Percentiles rank a stretch among this genome's conserved stretches.
phyloP scores from a whole-genome alignment of 2,888 invertebrate genomes.

The Callinectes sapidus region DNA sequence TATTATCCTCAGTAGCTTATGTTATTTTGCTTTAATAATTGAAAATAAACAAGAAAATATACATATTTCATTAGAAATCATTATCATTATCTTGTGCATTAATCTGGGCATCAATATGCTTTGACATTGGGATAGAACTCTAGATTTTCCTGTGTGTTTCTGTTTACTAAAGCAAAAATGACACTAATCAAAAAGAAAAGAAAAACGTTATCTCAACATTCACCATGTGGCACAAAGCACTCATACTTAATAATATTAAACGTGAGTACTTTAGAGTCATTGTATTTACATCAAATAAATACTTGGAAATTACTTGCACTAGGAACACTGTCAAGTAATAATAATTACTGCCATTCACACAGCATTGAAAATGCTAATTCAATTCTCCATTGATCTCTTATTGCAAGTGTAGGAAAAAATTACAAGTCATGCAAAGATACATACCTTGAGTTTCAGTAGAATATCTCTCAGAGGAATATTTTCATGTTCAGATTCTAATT shows the following conservation, averaged over 20 bases:
- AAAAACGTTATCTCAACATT: neutral
- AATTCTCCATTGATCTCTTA: neutral
- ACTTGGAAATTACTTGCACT: neutral
- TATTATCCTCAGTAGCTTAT: neutral
- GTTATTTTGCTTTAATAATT: too few species aligned
- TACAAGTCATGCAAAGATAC: neutral
- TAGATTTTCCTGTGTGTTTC: neutral
- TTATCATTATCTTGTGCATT: neutral
- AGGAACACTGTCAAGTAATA: neutral
- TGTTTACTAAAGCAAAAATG: neutral
- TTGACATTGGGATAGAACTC: neutral
- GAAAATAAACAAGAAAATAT: too few species aligned
- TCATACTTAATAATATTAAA: neutral
- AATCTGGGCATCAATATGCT: neutral
- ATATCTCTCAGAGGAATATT: conserved; percentile 62
- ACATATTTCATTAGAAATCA: too few species aligned
- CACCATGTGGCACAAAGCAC: neutral
- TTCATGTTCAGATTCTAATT: conserved; percentile 55
- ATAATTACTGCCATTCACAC: neutral
- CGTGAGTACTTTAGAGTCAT: too few species aligned
- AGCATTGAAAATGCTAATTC: neutral
- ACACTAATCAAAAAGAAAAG: neutral
- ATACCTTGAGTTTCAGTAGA: conserved; percentile 59
- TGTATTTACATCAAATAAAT: too few species aligned
- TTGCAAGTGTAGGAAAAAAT: neutral